Evolutionary conservation across 2,888 invertebrate species (phyloP).

Genomic region (Leptinotarsa haldemani): DNA sequence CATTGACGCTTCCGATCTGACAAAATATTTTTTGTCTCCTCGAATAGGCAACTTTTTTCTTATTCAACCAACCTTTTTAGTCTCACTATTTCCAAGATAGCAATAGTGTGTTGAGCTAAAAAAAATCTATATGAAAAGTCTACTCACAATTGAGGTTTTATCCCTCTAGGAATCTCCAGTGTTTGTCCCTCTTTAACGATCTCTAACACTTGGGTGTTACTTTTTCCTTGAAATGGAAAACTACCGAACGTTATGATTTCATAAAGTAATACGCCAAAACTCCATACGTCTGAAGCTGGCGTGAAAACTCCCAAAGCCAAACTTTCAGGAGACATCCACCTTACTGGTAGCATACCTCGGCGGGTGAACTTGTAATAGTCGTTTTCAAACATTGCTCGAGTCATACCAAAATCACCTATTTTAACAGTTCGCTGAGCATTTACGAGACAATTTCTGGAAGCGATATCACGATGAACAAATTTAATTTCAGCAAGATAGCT

Average conservation of each 20-base stretch:
- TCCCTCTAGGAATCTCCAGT: constrained; percentile 79
- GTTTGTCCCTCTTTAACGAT: constrained; percentile 82
- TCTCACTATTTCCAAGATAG: no score
- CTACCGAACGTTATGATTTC: constrained; percentile 92
- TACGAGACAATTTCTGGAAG: constrained; percentile 78
- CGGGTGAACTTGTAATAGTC: constrained; percentile 92
- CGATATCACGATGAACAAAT: constrained; percentile 91
- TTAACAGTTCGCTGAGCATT: constrained; percentile 77
- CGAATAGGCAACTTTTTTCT: no score
- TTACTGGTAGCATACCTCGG: constrained; percentile 44
- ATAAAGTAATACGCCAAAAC: constrained; percentile 87
- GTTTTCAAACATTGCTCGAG: constrained; percentile 86
- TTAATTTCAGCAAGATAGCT: constrained; percentile 86
- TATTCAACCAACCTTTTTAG: no score
- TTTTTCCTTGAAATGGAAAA: constrained; percentile 89
- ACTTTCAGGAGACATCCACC: constrained; percentile 94
- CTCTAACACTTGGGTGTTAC: constrained; percentile 86
- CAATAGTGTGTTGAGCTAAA: not conserved
- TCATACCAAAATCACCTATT: constrained; percentile 96
- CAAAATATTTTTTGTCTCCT: no score
- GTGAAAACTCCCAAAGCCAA: constrained; percentile 86
- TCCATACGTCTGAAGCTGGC: constrained; percentile 90
- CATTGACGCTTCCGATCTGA: no score
- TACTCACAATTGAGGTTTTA: constrained; percentile 84
- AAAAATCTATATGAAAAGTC: not conserved